Conservation (phyloP, 2,113 vertebrate species). For the Hoplias malabaricus region DNA sequence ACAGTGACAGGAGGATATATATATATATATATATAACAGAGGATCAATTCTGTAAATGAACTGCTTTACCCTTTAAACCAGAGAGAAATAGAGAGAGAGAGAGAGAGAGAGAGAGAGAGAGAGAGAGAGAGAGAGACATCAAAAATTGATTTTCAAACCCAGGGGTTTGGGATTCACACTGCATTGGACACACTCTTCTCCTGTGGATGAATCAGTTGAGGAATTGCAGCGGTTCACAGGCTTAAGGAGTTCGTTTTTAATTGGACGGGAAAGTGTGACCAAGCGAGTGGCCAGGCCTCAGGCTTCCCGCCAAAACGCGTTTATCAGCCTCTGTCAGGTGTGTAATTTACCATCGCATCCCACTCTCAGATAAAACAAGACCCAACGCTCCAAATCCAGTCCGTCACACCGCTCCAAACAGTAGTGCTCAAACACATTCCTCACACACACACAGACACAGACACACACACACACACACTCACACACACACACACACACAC, state of each 20-base stretch:
- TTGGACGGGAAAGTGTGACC: conserved; percentile 14
- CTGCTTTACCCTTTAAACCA: neutral
- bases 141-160: conserved; percentile 19
- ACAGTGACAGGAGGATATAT: too few species aligned
- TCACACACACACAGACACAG: neutral
- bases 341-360: conserved; percentile 47
- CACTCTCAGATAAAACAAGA: conserved; percentile 40
- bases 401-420: conserved; percentile 28
- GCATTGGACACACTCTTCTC: neutral
- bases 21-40: neutral
- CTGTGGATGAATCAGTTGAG: conserved; percentile 39
- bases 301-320: conserved; percentile 44
- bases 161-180: neutral
- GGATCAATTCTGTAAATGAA: conserved; percentile 13
- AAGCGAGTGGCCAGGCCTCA: neutral
- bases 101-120: neutral
- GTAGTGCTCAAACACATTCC: neutral
- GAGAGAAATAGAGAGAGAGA: neutral
- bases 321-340: conserved; percentile 55
- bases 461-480: neutral
- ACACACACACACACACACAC: conserved; percentile 5
- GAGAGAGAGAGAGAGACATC: neutral
- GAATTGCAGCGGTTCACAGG: conserved; percentile 48
- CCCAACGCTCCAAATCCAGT: neutral
- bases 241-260: conserved; percentile 47